These are phyloP conservation scores for Oncorhynchus mykiss DNA, from an alignment of 2,113 vertebrate species.

Conservation along the genomic window DNA sequence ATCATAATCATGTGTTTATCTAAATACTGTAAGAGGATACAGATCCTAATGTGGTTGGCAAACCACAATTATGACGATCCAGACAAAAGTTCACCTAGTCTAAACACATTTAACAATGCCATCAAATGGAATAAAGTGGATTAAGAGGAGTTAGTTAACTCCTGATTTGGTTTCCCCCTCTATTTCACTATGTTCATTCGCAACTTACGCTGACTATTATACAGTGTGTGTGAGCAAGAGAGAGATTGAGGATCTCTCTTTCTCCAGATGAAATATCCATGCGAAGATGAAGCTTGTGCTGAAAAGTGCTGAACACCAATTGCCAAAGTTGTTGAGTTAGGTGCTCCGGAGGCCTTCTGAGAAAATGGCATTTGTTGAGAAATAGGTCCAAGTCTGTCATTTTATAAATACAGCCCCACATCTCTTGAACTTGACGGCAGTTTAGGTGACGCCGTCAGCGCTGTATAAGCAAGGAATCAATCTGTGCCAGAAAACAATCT, in stretches of 20 bases:
- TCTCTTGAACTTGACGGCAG: conserved; percentile 10
- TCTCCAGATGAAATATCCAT: conserved; percentile 12
- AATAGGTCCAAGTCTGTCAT: conserved; percentile 3
- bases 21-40: neutral
- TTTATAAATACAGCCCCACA: neutral
- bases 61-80: neutral
- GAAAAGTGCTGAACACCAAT: neutral
- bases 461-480: conserved; percentile 11
- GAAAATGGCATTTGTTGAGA: conserved; percentile 30
- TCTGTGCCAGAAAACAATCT: neutral
- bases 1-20: neutral
- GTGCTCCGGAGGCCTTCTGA: conserved; percentile 10
- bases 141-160: neutral
- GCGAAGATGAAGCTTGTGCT: neutral
- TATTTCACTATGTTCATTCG: too few relatives aligned
- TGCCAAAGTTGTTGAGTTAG: conserved; percentile 11
- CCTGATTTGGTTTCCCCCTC: too few relatives aligned
- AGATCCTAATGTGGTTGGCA: neutral
- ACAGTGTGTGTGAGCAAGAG: neutral
- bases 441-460: neutral
- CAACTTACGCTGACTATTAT: too few relatives aligned
- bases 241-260: neutral
- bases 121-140: neutral
- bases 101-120: neutral
- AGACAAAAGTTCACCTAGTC: neutral